A percentile compares a stretch with the other conserved stretches of the same genome.
phyloP scores from a whole-genome alignment of 1,140 invertebrate species.

The Scylla paramamosain region DNA sequence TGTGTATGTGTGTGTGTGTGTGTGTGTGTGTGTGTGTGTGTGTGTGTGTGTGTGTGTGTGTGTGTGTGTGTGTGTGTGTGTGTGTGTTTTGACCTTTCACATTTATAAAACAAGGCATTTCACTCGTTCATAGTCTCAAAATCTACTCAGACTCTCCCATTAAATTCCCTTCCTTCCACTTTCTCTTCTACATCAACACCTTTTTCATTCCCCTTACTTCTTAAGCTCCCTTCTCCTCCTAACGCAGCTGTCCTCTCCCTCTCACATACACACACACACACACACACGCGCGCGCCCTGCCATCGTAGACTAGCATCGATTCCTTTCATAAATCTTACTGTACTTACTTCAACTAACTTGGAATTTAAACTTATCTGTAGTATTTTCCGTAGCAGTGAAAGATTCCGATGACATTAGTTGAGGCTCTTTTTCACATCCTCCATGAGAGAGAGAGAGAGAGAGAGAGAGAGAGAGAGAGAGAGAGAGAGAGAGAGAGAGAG shows the following conservation, averaged over 20 bases:
- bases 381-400: no score
- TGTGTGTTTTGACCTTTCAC: slow-evolving; percentile 24
- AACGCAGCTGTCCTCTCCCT: neutral
- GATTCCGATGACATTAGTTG: no score
- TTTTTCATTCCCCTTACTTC: neutral
- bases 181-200: neutral
- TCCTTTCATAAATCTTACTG: no score
- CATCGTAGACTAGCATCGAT: no score
- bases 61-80: slow-evolving; percentile 38
- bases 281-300: no score
- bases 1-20: slow-evolving; percentile 47
- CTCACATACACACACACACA: neutral
- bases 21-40: slow-evolving; percentile 52
- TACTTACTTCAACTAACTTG: no score
- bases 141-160: no score
- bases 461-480: neutral
- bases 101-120: no score
- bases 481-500: slow-evolving; percentile 9
- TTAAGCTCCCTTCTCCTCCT: neutral
- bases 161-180: neutral
- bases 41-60: slow-evolving; percentile 51
- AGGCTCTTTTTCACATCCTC: neutral
- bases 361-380: no score
- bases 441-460: neutral
- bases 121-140: no score